phyloP scores from a whole-genome alignment of 1,140 invertebrate genomes.

The Drosophila tristis region DNA sequence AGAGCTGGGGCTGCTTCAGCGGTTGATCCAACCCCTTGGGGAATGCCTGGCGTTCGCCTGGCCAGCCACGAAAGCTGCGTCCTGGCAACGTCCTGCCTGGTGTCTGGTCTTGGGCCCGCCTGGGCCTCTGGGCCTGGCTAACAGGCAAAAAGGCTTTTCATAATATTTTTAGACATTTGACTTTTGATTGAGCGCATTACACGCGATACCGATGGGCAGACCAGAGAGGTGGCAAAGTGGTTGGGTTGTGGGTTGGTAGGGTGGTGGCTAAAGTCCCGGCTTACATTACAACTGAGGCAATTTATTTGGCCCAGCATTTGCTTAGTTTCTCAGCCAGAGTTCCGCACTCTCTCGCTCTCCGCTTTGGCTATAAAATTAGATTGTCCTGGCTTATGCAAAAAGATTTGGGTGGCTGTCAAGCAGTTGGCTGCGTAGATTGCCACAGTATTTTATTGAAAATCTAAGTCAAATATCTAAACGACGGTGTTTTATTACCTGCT shows the following conservation, averaged over 20 bases:
- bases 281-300: constrained; percentile 74
- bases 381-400: constrained; percentile 72
- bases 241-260: no score
- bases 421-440: constrained; percentile 55
- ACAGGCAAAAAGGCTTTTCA: constrained; percentile 74
- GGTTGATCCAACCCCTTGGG: constrained; percentile 37
- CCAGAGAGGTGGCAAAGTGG: background rate
- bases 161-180: constrained; percentile 83
- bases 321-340: constrained; percentile 7
- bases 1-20: background rate
- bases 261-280: constrained; percentile 27
- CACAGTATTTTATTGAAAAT: constrained; percentile 74
- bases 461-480: constrained; percentile 77
- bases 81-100: constrained; percentile 36
- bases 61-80: constrained; percentile 20
- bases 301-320: constrained; percentile 65
- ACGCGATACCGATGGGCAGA: constrained; percentile 49
- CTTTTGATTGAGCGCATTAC: constrained; percentile 82
- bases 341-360: background rate
- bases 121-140: constrained; percentile 10
- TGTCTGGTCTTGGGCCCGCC: constrained; percentile 4
- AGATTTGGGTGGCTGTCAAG: constrained; percentile 54
- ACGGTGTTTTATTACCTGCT: constrained; percentile 77
- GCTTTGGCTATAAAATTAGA: constrained; percentile 70
- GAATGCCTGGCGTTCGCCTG: constrained; percentile 32